Percentiles rank a stretch among this genome's conserved stretches.
These are phyloP conservation scores for Formica aserva DNA, from an alignment of 2,888 invertebrate genomes.

Conservation along the genomic window DNA sequence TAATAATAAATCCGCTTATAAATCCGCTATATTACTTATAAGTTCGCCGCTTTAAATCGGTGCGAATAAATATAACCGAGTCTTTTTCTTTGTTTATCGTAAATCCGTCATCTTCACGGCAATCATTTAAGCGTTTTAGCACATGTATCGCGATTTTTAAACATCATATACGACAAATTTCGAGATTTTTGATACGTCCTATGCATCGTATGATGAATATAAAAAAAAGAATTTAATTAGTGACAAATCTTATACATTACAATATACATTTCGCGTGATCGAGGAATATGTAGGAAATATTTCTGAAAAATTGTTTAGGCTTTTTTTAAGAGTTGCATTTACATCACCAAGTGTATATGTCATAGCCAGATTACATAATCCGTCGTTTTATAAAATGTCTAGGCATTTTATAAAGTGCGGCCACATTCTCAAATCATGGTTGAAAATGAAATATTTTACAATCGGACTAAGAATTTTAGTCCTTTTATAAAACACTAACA, in stretches of 20 bases:
- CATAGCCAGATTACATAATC: too few relatives aligned
- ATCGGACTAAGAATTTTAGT: too few relatives aligned
- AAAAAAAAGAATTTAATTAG: background rate
- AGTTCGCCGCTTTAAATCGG: conserved; percentile 7
- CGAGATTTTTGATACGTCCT: background rate
- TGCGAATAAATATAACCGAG: conserved; percentile 16
- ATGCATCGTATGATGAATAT: background rate
- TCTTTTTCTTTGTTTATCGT: conserved; percentile 15
- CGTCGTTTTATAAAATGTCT: too few relatives aligned
- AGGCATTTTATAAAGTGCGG: too few relatives aligned
- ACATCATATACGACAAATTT: background rate
- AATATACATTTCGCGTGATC: background rate
- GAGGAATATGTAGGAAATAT: background rate
- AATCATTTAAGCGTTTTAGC: background rate
- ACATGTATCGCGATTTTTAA: background rate
- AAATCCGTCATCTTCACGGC: background rate
- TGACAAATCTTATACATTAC: background rate
- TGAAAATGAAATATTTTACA: too few relatives aligned
- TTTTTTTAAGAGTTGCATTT: background rate
- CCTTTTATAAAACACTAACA: too few relatives aligned
- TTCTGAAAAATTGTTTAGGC: background rate
- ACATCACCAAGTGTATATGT: too few relatives aligned
- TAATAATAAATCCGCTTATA: conserved; percentile 29
- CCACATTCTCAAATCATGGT: too few relatives aligned
- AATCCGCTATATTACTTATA: conserved; percentile 19